Evolutionary conservation across 23 tunicate genomes (phyloP).

Genomic region (Pegea sp.): DNA sequence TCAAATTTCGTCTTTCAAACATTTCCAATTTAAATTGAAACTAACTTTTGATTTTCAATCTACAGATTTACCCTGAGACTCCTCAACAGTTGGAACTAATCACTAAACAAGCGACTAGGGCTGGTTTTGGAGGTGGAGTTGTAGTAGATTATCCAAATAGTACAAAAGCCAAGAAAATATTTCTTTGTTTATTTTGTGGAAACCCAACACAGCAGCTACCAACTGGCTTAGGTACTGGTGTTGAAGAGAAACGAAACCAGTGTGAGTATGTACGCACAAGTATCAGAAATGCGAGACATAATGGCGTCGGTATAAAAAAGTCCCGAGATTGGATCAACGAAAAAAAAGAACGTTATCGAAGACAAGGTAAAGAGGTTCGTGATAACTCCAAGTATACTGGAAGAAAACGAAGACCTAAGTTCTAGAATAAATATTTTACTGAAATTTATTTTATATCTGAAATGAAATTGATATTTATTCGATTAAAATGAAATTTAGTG

Average conservation of each 20-base stretch:
- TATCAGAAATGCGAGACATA: too few relatives aligned
- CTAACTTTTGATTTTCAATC: too few relatives aligned
- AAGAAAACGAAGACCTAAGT: slow-evolving; percentile 64
- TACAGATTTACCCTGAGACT: slow-evolving; percentile 83
- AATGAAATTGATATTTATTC: too few relatives aligned
- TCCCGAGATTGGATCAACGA: slow-evolving; percentile 65
- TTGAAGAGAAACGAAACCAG: not conserved
- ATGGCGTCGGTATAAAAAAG: slow-evolving; percentile 17
- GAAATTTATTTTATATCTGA: too few relatives aligned
- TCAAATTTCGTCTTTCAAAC: too few relatives aligned
- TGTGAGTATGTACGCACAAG: too few relatives aligned
- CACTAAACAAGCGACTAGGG: slow-evolving; percentile 65
- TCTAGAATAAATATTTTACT: slow-evolving; percentile 6
- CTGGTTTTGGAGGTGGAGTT: slow-evolving; percentile 98
- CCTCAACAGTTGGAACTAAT: slow-evolving; percentile 91
- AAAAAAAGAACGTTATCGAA: slow-evolving; percentile 54
- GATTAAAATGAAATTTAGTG: too few relatives aligned
- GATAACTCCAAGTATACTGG: slow-evolving; percentile 82
- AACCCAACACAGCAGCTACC: slow-evolving; percentile 27
- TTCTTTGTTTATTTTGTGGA: slow-evolving; percentile 93
- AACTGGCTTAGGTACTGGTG: slow-evolving; percentile 25
- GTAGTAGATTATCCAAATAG: slow-evolving; percentile 93
- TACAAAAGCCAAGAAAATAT: slow-evolving; percentile 92
- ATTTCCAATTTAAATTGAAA: too few relatives aligned
- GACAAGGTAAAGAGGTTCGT: slow-evolving; percentile 47